Evolutionary conservation across 2,888 invertebrate species (phyloP).

Genomic region (Apamea monoglypha): DNA sequence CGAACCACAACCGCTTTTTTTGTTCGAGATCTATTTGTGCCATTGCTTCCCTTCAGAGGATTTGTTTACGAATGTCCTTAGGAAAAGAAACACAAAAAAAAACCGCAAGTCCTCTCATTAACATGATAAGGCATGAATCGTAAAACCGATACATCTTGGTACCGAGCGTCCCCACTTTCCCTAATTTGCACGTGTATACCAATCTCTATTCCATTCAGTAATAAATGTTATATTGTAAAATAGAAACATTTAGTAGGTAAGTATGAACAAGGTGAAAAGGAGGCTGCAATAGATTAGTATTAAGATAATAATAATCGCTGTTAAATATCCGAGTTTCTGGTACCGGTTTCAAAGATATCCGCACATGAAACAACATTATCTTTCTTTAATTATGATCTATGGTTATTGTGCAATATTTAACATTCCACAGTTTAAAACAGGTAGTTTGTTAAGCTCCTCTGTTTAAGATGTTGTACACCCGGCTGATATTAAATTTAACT

Average conservation of each 20-base stretch:
- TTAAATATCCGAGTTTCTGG: constrained; percentile 55
- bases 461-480: constrained; percentile 41
- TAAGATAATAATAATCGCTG: constrained; percentile 59
- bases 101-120: constrained; percentile 46
- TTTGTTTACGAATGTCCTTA: constrained; percentile 17
- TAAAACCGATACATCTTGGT: constrained; percentile 37
- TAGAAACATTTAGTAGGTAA: constrained; percentile 37
- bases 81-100: constrained; percentile 16
- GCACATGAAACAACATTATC: constrained; percentile 63
- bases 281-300: constrained; percentile 52
- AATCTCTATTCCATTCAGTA: constrained; percentile 39
- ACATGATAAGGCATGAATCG: constrained; percentile 38
- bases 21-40: constrained; percentile 63
- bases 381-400: constrained; percentile 64
- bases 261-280: constrained; percentile 45
- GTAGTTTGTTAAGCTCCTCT: constrained; percentile 52
- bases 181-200: constrained; percentile 60
- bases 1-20: constrained; percentile 68
- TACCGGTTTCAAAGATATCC: constrained; percentile 59
- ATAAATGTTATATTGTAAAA: constrained; percentile 43
- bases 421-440: constrained; percentile 58
- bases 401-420: constrained; percentile 61
- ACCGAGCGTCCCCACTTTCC: constrained; percentile 45
- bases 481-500: constrained; percentile 54
- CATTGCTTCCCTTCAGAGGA: constrained; percentile 49